A percentile compares a stretch with the other conserved stretches of the same genome.
Conservation (phyloP, 2,113 vertebrate species). For the Dolichallabes microphthalmus region DNA sequence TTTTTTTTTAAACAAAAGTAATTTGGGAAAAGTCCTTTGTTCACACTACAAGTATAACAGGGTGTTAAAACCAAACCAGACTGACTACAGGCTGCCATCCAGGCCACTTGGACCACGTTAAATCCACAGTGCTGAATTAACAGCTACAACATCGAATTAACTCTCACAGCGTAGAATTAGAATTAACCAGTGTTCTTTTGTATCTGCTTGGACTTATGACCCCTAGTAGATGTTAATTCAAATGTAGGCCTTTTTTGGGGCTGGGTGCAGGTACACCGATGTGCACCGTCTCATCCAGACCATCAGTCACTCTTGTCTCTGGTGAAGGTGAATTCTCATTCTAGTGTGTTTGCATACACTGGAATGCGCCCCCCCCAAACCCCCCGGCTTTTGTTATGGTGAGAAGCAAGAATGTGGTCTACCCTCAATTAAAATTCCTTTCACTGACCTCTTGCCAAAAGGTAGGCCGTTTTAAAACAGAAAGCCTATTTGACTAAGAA, state of each 20-base stretch:
- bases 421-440: slow-evolving; percentile 59
- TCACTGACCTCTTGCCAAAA: slow-evolving; percentile 56
- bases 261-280: neutral
- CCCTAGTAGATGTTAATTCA: neutral
- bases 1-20: neutral
- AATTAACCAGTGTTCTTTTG: neutral
- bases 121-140: slow-evolving; percentile 11
- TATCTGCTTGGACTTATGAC: neutral
- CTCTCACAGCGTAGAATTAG: neutral
- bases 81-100: slow-evolving; percentile 3
- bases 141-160: neutral
- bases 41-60: slow-evolving; percentile 20
- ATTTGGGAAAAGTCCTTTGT: slow-evolving; percentile 7
- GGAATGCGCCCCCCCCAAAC: slow-evolving; percentile 49
- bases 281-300: slow-evolving; percentile 5
- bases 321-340: slow-evolving; percentile 47
- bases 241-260: neutral
- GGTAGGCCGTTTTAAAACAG: slow-evolving; percentile 47
- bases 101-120: neutral
- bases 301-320: slow-evolving; percentile 29
- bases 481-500: slow-evolving; percentile 54
- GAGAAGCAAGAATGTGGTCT: slow-evolving; percentile 54
- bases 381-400: slow-evolving; percentile 56
- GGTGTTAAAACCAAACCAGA: neutral
- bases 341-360: slow-evolving; percentile 51